A percentile compares a stretch with the other conserved stretches of the same genome.
Conservation (phyloP, 2,888 invertebrate species). For the Trissolcus brochymenae region DNA sequence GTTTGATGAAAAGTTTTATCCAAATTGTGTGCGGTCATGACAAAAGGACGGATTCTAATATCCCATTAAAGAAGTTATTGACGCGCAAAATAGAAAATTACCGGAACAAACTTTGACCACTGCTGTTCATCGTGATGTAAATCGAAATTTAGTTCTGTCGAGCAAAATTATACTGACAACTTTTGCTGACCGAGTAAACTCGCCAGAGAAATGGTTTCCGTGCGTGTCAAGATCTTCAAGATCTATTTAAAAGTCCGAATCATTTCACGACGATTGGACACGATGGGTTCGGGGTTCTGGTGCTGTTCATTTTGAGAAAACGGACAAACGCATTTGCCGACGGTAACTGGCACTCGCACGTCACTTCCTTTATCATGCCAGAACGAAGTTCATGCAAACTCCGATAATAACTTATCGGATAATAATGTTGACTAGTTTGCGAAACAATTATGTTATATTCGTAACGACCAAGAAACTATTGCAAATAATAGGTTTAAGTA, state of each 20-base stretch:
- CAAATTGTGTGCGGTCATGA: slow-evolving; percentile 5
- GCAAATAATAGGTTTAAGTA: slow-evolving; percentile 45
- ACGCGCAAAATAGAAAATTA: slow-evolving; percentile 41
- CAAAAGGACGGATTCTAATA: slow-evolving; percentile 16
- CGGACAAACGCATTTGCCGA: slow-evolving; percentile 44
- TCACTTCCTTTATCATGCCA: slow-evolving; percentile 53
- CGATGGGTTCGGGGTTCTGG: slow-evolving; percentile 16
- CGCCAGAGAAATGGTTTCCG: neutral
- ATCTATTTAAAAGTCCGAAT: slow-evolving; percentile 16
- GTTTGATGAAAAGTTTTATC: slow-evolving; percentile 18
- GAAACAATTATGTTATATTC: slow-evolving; percentile 42
- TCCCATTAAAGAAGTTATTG: slow-evolving; percentile 77
- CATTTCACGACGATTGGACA: too few species aligned
- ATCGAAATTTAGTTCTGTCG: too few species aligned
- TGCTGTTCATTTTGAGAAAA: slow-evolving; percentile 18
- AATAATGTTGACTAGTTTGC: slow-evolving; percentile 50
- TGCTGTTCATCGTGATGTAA: slow-evolving; percentile 6
- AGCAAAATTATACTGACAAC: neutral
- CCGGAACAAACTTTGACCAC: neutral
- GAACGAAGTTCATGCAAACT: slow-evolving; percentile 49
- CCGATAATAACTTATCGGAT: slow-evolving; percentile 53
- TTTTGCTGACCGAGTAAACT: slow-evolving; percentile 47
- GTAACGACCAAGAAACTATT: slow-evolving; percentile 48
- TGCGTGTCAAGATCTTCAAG: neutral
- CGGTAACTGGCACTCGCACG: slow-evolving; percentile 14